Evolutionary conservation across 2,888 invertebrate genomes (phyloP).

Genomic region (Phasia obesa): DNA sequence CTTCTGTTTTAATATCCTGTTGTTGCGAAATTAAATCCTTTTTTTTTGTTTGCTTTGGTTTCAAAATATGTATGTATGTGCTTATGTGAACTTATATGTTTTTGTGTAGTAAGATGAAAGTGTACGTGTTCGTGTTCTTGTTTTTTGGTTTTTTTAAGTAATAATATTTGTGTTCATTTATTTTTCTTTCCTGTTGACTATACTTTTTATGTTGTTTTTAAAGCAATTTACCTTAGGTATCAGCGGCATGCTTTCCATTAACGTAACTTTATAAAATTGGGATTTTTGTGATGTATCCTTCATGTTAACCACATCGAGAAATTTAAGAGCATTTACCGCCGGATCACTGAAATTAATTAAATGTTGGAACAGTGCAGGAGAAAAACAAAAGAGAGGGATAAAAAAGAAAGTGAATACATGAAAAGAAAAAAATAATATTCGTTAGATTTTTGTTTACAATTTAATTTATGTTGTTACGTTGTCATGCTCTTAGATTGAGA

Average conservation of each 20-base stretch:
- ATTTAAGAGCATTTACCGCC: constrained; percentile 95
- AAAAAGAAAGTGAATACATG: not conserved
- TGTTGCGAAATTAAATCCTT: constrained; percentile 57
- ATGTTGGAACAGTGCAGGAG: not conserved
- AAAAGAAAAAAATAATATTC: constrained; percentile 21
- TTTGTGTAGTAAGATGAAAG: not conserved
- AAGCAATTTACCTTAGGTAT: constrained; percentile 92
- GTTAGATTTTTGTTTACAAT: not conserved
- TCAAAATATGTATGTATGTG: constrained; percentile 15
- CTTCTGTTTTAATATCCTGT: constrained; percentile 66
- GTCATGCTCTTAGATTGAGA: too few species aligned
- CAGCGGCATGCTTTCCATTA: constrained; percentile 92
- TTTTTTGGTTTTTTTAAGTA: not conserved
- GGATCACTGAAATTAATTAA: constrained; percentile 87
- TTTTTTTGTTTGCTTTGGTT: constrained; percentile 18
- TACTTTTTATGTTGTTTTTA: constrained; percentile 7
- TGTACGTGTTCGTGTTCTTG: not conserved
- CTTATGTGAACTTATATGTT: not conserved
- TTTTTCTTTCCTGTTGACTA: constrained; percentile 8
- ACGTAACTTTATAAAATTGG: constrained; percentile 93
- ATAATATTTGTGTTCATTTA: constrained; percentile 24
- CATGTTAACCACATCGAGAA: constrained; percentile 95
- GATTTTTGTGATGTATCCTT: constrained; percentile 94
- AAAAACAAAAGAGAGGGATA: not conserved
- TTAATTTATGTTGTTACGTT: constrained; percentile 1